Evolutionary conservation across 2,797 vertebrate genomes (phyloP).

Genomic region (Melanotaenia parkinsoni): DNA sequence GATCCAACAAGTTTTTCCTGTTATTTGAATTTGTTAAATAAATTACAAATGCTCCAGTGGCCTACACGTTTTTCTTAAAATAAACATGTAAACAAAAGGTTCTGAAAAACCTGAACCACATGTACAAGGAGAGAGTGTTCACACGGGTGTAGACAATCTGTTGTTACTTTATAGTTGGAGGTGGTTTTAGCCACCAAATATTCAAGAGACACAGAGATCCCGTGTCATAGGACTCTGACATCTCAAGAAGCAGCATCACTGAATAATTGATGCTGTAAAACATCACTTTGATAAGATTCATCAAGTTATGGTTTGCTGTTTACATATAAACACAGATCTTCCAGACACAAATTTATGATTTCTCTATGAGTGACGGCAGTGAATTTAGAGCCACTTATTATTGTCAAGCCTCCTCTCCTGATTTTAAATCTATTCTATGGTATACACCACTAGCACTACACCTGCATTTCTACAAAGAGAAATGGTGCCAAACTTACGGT

Average conservation of each 20-base stretch:
- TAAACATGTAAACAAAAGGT: not conserved
- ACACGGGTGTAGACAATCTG: constrained; percentile 23
- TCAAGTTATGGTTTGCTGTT: constrained; percentile 7
- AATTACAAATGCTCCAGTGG: not conserved
- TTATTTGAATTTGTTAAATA: constrained; percentile 7
- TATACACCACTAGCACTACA: constrained; percentile 28
- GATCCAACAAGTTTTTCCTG: constrained; percentile 18
- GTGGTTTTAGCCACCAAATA: constrained; percentile 48
- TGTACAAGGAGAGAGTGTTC: constrained; percentile 4
- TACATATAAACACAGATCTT: constrained; percentile 11
- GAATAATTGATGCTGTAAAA: constrained; percentile 49
- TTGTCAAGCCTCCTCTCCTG: not conserved
- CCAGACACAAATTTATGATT: not conserved
- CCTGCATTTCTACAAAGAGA: not conserved
- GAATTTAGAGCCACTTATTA: constrained; percentile 2
- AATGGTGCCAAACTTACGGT: constrained; percentile 62
- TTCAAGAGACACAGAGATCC: constrained; percentile 35
- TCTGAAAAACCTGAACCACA: constrained; percentile 2
- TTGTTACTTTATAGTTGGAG: constrained; percentile 28
- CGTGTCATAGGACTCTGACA: constrained; percentile 45
- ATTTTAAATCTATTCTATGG: constrained; percentile 30
- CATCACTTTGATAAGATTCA: constrained; percentile 17
- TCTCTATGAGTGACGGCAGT: not conserved
- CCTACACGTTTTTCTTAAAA: not conserved
- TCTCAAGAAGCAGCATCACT: constrained; percentile 49